A percentile compares a stretch with the other conserved stretches of the same genome.
phyloP scores from a whole-genome alignment of 2,888 invertebrate genomes.

The Mythimna loreyi region DNA sequence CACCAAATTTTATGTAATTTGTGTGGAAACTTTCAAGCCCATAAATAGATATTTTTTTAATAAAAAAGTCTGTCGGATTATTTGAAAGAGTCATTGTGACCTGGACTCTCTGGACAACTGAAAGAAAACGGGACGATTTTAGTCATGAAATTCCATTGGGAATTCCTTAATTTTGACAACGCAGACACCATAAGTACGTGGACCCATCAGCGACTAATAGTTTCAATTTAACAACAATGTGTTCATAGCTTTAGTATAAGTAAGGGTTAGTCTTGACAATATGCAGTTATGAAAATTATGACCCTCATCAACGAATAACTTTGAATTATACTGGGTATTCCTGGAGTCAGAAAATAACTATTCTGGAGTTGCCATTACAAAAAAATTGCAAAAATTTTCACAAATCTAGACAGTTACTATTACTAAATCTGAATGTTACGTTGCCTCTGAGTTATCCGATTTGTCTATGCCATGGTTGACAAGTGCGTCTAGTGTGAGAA shows the following conservation, averaged over 20 bases:
- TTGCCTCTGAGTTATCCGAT: not conserved
- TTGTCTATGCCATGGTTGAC: not conserved
- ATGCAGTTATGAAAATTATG: not conserved
- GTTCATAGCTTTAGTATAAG: slow-evolving; percentile 7
- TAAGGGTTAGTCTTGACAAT: slow-evolving; percentile 38
- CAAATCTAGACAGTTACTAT: not conserved
- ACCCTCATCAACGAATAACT: slow-evolving; percentile 32
- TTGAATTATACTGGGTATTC: not conserved
- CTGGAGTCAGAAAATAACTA: not conserved
- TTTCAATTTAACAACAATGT: slow-evolving; percentile 31
- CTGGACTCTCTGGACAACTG: too few species aligned
- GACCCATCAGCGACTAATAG: not conserved
- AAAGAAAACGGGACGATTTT: too few species aligned
- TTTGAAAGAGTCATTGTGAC: too few species aligned
- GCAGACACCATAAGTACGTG: not conserved
- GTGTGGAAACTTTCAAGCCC: too few species aligned
- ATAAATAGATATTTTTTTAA: too few species aligned
- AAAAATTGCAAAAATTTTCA: too few species aligned
- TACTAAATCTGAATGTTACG: not conserved
- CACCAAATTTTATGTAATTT: not conserved
- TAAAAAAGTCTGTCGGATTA: too few species aligned
- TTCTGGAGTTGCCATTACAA: too few species aligned
- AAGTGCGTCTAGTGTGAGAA: not conserved
- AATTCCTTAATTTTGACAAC: slow-evolving; percentile 3
- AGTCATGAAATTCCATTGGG: too few species aligned